These are phyloP conservation scores for Clepsis dumicolana DNA, from an alignment of 2,888 invertebrate genomes.

Conservation along the genomic window DNA sequence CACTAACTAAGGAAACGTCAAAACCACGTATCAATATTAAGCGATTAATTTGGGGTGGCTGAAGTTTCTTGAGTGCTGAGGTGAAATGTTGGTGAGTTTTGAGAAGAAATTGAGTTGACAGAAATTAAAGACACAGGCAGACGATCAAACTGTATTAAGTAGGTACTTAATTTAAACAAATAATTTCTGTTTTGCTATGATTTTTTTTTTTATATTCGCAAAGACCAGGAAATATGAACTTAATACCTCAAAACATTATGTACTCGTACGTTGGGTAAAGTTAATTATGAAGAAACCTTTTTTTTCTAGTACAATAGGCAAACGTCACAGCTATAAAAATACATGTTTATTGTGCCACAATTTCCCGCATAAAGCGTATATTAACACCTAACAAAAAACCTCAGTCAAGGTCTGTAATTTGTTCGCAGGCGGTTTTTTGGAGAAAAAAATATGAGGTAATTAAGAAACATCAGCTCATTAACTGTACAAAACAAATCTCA, in stretches of 20 bases:
- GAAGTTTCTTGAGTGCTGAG: slow-evolving; percentile 58
- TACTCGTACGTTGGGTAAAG: no score
- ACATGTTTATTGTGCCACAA: no score
- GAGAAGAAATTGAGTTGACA: neutral
- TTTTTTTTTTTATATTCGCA: no score
- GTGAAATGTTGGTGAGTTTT: slow-evolving; percentile 63
- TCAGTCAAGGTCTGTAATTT: neutral
- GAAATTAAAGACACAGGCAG: neutral
- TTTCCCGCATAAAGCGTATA: no score
- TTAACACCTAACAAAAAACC: neutral
- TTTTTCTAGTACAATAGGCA: no score
- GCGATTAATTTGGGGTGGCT: slow-evolving; percentile 70
- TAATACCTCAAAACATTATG: no score
- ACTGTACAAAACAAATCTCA: neutral
- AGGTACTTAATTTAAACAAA: no score
- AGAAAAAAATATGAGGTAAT: slow-evolving; percentile 1
- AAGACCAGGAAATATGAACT: no score
- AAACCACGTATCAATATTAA: slow-evolving; percentile 80
- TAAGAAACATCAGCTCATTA: slow-evolving; percentile 7
- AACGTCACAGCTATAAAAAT: no score
- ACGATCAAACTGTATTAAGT: neutral
- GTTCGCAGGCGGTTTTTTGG: neutral
- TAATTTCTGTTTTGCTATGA: no score
- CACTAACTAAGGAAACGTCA: slow-evolving; percentile 76
- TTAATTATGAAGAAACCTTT: no score